Evolutionary conservation across 1,140 invertebrate genomes (phyloP), one percentile per base, ranked within the genome.

Genomic region (Drosophila paulistorum): DNA sequence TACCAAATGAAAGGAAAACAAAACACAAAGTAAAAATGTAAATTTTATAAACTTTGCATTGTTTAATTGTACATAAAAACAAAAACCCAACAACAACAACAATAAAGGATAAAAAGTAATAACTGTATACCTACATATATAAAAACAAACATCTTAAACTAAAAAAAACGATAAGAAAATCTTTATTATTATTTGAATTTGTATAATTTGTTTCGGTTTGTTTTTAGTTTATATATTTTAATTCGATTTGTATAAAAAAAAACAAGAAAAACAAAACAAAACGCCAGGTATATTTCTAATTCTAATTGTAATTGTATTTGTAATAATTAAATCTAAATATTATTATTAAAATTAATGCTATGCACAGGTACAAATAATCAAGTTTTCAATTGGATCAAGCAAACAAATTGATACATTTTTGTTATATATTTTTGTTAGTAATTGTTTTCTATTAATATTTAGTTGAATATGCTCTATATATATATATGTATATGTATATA

Each of bases 401-500:
- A 68, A 61, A 41, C 45, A 58, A 77, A 63, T 57, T 78, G 62
- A 68, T 74, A 57, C 45, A 86, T 86, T 86, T 86, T 87, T 86
- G 83, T 86, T 86, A 86, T 87, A 86, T 87, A 87, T 86, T 86
- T 86, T 86, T 86, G 83, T 86, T 86, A 86, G 83, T 82, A 86
- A 78, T 86, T 86, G 83, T 86, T 86, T 86, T 86, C 79, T 86
- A 87, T 86, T 86, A 86, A 86, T 86, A 79, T 79, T 79, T 86
- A 86, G 83, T 72, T 79, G 66, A 81, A 87, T 82, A 82, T 68
- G 67, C 45, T 51, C 45, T 35, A 37, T 61, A 61, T 35, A 60
- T 35, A 41, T 11, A 30, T 30, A 60, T 48, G 66, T 35, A 37
- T 61, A 42, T 37, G 7, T 60, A 20, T 35, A 55, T 35, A 37